These are phyloP conservation scores for Allobates femoralis DNA, from an alignment of 2,797 vertebrate species.

Conservation along the genomic window DNA sequence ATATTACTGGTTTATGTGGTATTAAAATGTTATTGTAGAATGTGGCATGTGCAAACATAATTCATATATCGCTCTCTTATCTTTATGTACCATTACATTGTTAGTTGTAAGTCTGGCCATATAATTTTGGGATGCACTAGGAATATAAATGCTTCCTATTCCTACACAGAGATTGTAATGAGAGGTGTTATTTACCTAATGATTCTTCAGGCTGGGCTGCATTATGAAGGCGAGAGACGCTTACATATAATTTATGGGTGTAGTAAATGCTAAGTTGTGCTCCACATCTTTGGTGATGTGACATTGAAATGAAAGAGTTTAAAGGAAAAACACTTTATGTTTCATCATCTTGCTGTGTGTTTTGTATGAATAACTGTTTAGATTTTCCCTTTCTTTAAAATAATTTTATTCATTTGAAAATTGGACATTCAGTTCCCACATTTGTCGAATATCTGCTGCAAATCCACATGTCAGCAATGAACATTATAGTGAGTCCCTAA, in stretches of 20 bases:
- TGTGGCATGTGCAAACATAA: conserved; percentile 34
- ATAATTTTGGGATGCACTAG: neutral
- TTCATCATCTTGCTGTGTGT: neutral
- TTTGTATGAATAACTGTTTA: neutral
- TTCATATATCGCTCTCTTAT: conserved; percentile 40
- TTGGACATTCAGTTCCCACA: neutral
- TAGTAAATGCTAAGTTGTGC: neutral
- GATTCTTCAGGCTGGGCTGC: conserved; percentile 16
- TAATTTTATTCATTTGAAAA: neutral
- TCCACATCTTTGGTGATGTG: neutral
- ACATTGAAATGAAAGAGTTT: conserved; percentile 1
- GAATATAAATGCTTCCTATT: conserved; percentile 30
- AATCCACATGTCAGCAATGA: too few species aligned
- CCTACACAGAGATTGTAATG: conserved; percentile 48
- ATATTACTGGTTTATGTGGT: conserved; percentile 9
- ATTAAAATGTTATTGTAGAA: conserved; percentile 45
- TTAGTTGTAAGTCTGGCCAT: conserved; percentile 27
- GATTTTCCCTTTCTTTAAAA: neutral
- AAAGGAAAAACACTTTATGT: conserved; percentile 24
- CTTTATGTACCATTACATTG: conserved; percentile 24
- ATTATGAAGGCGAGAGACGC: conserved; percentile 25
- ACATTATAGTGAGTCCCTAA: too few species aligned
- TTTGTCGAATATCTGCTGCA: neutral
- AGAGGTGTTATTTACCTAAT: conserved; percentile 53
- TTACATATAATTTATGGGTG: conserved; percentile 34